phyloP scores from a whole-genome alignment of 2,888 invertebrate genomes.

The Agriopis aurantiaria region DNA sequence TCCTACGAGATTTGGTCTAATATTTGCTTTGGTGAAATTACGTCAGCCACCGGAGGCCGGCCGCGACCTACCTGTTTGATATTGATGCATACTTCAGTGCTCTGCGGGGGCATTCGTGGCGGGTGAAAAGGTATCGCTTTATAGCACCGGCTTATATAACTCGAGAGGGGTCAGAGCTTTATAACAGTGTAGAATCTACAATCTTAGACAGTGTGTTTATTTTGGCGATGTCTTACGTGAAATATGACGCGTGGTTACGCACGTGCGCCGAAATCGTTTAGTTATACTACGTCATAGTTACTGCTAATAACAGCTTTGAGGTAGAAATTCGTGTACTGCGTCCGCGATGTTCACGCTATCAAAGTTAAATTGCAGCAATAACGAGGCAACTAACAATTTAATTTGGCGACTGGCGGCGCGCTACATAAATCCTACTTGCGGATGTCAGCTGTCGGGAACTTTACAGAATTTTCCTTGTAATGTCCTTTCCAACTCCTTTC shows the following conservation, averaged over 20 bases:
- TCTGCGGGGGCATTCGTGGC: constrained; percentile 57
- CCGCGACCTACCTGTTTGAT: constrained; percentile 78
- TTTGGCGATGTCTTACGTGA: constrained; percentile 49
- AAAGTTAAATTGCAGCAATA: constrained; percentile 81
- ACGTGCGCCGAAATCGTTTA: constrained; percentile 2
- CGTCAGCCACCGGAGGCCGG: constrained; percentile 68
- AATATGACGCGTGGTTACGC: constrained; percentile 31
- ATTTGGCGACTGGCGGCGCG: constrained; percentile 73
- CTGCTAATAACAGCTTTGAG: background rate
- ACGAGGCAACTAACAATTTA: constrained; percentile 80
- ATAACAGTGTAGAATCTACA: constrained; percentile 8
- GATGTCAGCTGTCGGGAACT: constrained; percentile 85
- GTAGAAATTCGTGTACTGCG: background rate
- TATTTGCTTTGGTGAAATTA: constrained; percentile 82
- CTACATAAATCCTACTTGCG: constrained; percentile 82
- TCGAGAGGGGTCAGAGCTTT: constrained; percentile 39
- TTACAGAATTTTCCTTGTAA: constrained; percentile 81
- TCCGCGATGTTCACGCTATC: constrained; percentile 66
- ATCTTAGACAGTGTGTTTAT: constrained; percentile 23
- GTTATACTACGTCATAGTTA: constrained; percentile 5
- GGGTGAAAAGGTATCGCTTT: constrained; percentile 60
- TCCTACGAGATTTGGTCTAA: constrained; percentile 77
- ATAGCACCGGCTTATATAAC: constrained; percentile 34
- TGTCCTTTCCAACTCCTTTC: constrained; percentile 81
- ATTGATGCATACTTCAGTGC: constrained; percentile 83